Evolutionary conservation across 1,140 invertebrate species (phyloP).

Genomic region (Aplysia californica): DNA sequence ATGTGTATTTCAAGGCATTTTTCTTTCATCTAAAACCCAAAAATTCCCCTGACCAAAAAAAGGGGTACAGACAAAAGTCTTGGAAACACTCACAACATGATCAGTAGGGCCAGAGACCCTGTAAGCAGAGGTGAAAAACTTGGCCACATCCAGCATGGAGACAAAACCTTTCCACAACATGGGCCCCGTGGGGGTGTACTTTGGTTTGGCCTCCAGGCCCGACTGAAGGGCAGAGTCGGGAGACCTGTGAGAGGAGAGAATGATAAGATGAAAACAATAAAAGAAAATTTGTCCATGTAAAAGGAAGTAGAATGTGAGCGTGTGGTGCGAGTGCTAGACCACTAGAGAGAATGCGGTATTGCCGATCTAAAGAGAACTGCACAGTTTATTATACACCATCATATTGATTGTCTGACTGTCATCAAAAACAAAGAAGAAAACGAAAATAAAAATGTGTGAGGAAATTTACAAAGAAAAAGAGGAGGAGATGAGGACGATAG

Average conservation of each 20-base stretch:
- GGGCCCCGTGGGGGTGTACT: constrained; percentile 54
- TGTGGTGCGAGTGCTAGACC: too few species aligned
- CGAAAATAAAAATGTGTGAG: too few species aligned
- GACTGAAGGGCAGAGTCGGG: constrained; percentile 61
- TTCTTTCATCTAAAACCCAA: background rate
- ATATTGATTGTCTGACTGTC: too few species aligned
- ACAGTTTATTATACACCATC: too few species aligned
- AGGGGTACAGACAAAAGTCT: background rate
- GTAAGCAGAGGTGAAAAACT: constrained; percentile 86
- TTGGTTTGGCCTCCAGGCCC: constrained; percentile 53
- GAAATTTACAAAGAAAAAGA: too few species aligned
- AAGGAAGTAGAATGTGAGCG: background rate
- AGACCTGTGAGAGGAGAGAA: constrained; percentile 40
- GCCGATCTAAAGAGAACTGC: too few species aligned
- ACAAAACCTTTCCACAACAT: constrained; percentile 87
- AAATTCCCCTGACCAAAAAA: too few species aligned
- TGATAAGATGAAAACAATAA: background rate
- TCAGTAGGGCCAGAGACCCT: constrained; percentile 72
- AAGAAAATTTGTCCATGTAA: background rate
- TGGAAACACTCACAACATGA: constrained; percentile 45
- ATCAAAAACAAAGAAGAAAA: too few species aligned
- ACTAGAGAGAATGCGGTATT: too few species aligned
- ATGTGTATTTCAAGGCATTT: background rate
- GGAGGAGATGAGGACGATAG: too few species aligned
- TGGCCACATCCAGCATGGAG: constrained; percentile 90